A percentile compares a stretch with the other conserved stretches of the same genome.
These are phyloP conservation scores for Myotis lucifugus DNA, from an alignment of 2,113 vertebrate genomes.

Conservation along the genomic window DNA sequence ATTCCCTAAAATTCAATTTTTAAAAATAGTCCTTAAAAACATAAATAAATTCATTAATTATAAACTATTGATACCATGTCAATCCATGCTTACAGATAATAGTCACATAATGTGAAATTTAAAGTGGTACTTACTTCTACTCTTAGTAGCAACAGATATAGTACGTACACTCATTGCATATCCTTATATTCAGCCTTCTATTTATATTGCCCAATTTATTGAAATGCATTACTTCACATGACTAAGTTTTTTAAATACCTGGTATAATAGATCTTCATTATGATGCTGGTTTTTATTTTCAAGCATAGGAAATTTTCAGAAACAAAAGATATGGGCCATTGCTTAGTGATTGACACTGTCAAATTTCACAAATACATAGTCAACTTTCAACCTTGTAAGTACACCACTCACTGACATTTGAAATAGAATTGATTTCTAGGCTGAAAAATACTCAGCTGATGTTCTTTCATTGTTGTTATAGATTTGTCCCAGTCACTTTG, in stretches of 20 bases:
- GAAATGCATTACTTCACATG: background rate
- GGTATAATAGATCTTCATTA: constrained; percentile 45
- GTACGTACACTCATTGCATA: background rate
- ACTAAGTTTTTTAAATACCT: constrained; percentile 53
- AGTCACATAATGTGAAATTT: background rate
- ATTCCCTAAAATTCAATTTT: background rate
- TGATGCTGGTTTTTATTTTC: constrained; percentile 23
- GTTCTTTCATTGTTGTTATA: constrained; percentile 48
- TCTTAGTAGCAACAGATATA: background rate
- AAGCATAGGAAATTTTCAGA: background rate
- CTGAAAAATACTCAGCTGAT: constrained; percentile 42
- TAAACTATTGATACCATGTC: background rate
- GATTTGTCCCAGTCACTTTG: background rate
- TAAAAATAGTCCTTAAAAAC: background rate
- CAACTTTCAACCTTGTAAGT: constrained; percentile 69
- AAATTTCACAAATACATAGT: constrained; percentile 50
- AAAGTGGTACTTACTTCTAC: background rate
- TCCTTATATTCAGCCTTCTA: background rate
- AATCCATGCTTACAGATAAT: background rate
- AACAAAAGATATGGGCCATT: background rate
- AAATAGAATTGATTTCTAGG: constrained; percentile 60
- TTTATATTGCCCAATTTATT: background rate
- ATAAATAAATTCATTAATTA: background rate
- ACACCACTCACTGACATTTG: background rate
- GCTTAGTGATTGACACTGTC: constrained; percentile 45